phyloP scores from a whole-genome alignment of 2,797 vertebrate species.

The Diceros bicornis region DNA sequence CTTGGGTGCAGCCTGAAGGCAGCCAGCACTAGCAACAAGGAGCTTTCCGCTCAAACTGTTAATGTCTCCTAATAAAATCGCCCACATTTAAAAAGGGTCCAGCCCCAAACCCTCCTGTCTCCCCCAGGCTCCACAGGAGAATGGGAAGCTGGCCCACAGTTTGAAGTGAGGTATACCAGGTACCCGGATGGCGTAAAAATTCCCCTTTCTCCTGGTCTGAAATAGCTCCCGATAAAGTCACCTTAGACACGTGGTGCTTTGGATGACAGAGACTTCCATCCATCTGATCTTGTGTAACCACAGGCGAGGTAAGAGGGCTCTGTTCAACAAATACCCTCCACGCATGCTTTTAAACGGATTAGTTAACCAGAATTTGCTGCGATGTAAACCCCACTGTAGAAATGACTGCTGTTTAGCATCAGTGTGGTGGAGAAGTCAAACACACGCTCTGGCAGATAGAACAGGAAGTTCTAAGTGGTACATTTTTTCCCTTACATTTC shows the following conservation, averaged over 20 bases:
- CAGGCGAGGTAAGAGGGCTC: background rate
- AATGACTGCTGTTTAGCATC: background rate
- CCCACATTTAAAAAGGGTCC: background rate
- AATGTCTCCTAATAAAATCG: background rate
- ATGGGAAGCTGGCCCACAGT: background rate
- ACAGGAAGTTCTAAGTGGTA: background rate
- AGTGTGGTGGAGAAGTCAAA: background rate
- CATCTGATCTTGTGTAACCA: rapidly evolving
- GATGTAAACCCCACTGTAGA: background rate
- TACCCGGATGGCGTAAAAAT: background rate
- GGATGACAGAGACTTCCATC: too few relatives aligned
- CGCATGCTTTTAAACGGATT: background rate
- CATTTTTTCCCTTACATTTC: background rate
- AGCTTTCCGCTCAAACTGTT: background rate
- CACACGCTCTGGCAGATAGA: background rate
- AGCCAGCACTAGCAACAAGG: background rate
- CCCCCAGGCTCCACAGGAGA: background rate
- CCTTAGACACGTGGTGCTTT: background rate
- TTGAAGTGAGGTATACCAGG: background rate
- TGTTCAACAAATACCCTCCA: background rate
- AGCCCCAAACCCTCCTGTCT: background rate
- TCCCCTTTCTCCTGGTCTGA: background rate
- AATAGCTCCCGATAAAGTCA: background rate
- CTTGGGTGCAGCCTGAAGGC: too few relatives aligned
- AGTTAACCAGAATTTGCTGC: background rate